These are phyloP conservation scores for Elmis aenea DNA, from an alignment of 2,888 invertebrate species.

Conservation along the genomic window DNA sequence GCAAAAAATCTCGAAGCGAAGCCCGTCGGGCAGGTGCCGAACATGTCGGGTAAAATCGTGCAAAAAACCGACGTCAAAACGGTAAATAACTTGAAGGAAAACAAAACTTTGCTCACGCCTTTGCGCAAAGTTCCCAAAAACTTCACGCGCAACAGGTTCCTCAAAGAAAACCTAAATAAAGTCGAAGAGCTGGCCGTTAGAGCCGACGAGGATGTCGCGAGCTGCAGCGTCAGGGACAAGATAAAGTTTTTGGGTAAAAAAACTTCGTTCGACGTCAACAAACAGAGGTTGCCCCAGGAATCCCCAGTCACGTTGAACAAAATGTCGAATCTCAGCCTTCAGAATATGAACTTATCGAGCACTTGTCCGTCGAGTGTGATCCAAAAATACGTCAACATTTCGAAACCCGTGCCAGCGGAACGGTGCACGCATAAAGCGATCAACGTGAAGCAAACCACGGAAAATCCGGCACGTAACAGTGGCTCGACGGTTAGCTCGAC, in stretches of 20 bases:
- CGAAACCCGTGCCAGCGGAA: constrained; percentile 8
- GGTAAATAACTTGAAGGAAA: constrained; percentile 31
- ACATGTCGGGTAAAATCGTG: constrained; percentile 9
- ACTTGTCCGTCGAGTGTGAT: constrained; percentile 35
- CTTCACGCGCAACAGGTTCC: constrained; percentile 41
- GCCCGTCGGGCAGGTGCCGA: constrained; percentile 1
- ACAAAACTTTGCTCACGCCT: constrained; percentile 28
- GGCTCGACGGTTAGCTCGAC: constrained; percentile 4
- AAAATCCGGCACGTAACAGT: constrained; percentile 1
- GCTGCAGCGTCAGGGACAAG: constrained; percentile 16
- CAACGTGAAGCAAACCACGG: too few species aligned
- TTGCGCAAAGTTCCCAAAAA: constrained; percentile 43
- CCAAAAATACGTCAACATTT: constrained; percentile 34
- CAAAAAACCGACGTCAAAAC: constrained; percentile 11
- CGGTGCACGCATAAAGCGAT: too few species aligned
- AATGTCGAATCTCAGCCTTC: constrained; percentile 33
- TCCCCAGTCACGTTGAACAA: constrained; percentile 14
- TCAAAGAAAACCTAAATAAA: constrained; percentile 28
- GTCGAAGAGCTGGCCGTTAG: constrained; percentile 8
- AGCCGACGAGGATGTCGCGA: constrained; percentile 12
- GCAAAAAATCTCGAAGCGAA: constrained; percentile 1
- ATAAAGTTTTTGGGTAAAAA: constrained; percentile 27
- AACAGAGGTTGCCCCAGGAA: constrained; percentile 12
- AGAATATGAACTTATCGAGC: constrained; percentile 32
- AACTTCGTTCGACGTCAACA: constrained; percentile 26